A percentile compares a stretch with the other conserved stretches of the same genome.
Evolutionary conservation across 1,140 invertebrate genomes (phyloP).

Genomic region (Drosophila pachea): DNA sequence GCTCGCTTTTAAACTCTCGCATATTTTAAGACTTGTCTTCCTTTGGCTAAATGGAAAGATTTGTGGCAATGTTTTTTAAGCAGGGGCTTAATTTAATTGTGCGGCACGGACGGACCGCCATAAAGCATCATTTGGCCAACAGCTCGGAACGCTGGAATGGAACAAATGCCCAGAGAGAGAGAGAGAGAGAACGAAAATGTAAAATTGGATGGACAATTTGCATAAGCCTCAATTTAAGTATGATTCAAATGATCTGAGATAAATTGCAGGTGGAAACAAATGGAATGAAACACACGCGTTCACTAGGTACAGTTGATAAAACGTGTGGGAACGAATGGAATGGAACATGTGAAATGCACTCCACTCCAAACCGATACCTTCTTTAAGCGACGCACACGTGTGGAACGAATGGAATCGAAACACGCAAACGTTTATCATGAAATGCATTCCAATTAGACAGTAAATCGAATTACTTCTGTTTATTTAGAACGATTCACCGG

Average conservation of each 20-base stretch:
- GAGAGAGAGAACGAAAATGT: background rate
- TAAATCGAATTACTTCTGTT: background rate
- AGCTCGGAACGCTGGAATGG: background rate
- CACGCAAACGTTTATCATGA: too few species aligned
- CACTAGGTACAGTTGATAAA: too few species aligned
- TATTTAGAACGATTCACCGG: background rate
- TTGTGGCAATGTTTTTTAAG: slow-evolving; percentile 13
- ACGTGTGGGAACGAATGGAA: too few species aligned
- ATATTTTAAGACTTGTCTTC: slow-evolving; percentile 7
- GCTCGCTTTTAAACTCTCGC: slow-evolving; percentile 9
- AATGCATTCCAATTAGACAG: background rate
- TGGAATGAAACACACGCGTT: slow-evolving; percentile 5
- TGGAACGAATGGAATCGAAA: too few species aligned
- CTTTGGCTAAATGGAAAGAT: slow-evolving; percentile 9
- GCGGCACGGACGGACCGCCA: background rate
- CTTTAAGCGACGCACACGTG: too few species aligned
- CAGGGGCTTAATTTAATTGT: slow-evolving; percentile 7
- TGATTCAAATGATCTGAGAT: background rate
- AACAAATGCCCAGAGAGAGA: background rate
- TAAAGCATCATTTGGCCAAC: background rate
- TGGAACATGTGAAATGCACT: too few species aligned
- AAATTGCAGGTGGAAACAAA: background rate
- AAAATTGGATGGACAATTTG: background rate
- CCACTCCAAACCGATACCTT: too few species aligned
- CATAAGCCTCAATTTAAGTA: background rate